Evolutionary conservation across 2,113 vertebrate genomes (phyloP).

Genomic region (Jacana jacana): DNA sequence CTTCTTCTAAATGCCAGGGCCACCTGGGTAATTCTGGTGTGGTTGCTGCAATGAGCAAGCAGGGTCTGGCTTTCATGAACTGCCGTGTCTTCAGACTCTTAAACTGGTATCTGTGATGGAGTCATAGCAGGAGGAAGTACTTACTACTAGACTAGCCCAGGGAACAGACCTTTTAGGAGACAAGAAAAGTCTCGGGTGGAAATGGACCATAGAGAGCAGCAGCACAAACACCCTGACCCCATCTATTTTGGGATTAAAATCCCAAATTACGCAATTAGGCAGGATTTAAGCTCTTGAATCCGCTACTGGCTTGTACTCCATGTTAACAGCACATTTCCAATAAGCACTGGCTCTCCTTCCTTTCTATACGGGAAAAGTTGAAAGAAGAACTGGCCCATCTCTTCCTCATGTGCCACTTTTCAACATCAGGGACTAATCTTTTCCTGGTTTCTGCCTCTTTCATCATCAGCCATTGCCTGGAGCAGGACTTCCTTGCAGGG

Average conservation of each 20-base stretch:
- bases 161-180: background rate
- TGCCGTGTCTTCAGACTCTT: background rate
- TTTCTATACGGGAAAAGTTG: background rate
- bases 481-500: background rate
- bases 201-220: background rate
- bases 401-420: background rate
- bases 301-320: background rate
- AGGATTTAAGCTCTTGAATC: background rate
- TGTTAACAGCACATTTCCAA: background rate
- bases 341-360: background rate
- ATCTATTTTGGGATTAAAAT: background rate
- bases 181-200: background rate
- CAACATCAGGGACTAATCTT: background rate
- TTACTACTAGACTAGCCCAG: background rate
- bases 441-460: background rate
- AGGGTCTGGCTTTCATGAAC: background rate
- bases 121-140: background rate
- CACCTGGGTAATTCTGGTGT: background rate
- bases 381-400: background rate
- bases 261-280: too few species aligned
- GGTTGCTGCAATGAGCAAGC: background rate
- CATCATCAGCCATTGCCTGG: background rate
- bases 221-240: background rate
- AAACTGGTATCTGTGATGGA: background rate
- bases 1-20: background rate